Evolutionary conservation across 2,797 vertebrate genomes (phyloP).

Genomic region (Tinamus major): DNA sequence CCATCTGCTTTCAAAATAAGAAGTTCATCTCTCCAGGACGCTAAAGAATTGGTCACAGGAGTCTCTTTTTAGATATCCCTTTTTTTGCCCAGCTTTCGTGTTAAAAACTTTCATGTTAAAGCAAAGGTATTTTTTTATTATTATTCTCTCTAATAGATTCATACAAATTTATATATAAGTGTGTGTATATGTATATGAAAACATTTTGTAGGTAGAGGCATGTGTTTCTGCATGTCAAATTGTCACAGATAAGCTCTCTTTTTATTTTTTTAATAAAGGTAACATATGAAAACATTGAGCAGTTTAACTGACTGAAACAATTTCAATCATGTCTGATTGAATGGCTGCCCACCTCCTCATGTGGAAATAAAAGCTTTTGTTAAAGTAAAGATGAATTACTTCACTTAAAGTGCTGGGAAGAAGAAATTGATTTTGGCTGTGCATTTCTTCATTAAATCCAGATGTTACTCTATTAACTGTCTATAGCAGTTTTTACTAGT

Average conservation of each 20-base stretch:
- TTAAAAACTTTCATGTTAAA: background rate
- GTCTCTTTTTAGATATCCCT: background rate
- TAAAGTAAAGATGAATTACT: constrained; percentile 61
- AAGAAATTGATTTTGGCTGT: constrained; percentile 33
- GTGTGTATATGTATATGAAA: background rate
- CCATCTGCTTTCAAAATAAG: constrained; percentile 6
- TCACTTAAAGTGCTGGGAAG: constrained; percentile 31
- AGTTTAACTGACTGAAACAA: constrained; percentile 26
- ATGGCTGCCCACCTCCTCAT: constrained; percentile 20
- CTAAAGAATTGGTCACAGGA: background rate
- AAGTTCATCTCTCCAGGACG: background rate
- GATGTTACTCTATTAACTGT: constrained; percentile 62
- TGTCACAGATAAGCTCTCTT: background rate
- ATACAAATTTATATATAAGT: background rate
- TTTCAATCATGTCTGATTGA: constrained; percentile 18
- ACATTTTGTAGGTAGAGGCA: background rate
- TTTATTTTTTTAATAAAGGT: background rate
- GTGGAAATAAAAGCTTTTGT: constrained; percentile 54
- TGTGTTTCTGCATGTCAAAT: background rate
- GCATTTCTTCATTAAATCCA: constrained; percentile 73
- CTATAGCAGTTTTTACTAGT: constrained; percentile 52
- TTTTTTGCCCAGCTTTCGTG: background rate
- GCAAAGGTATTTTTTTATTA: background rate
- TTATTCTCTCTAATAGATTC: background rate
- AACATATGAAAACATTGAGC: background rate